Conservation (phyloP, 2,888 invertebrate species). For the Diarsia dahlii region DNA sequence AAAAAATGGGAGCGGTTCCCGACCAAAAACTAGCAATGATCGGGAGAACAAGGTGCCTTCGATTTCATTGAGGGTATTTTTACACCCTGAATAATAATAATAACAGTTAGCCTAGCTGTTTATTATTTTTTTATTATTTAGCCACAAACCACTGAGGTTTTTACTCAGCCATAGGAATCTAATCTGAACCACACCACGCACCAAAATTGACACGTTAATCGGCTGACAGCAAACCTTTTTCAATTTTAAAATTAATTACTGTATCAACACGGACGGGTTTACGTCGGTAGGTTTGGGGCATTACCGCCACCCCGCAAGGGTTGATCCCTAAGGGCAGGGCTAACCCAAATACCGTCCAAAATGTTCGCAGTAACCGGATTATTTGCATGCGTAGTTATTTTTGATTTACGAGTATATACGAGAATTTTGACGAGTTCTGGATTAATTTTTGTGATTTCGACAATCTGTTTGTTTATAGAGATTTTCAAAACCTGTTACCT, state of each 20-base stretch:
- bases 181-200: neutral
- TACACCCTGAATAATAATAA: no score
- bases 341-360: conserved; percentile 40
- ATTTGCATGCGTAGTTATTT: conserved; percentile 53
- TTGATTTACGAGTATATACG: conserved; percentile 6
- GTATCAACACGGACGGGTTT: conserved; percentile 45
- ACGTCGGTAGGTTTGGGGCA: conserved; percentile 30
- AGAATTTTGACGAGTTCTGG: neutral
- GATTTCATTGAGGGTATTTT: no score
- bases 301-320: conserved; percentile 40
- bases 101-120: no score
- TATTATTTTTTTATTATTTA: no score
- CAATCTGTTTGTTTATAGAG: no score
- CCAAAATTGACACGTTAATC: conserved; percentile 41
- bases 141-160: no score
- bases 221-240: conserved; percentile 15
- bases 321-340: conserved; percentile 37
- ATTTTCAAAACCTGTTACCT: no score
- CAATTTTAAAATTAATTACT: conserved; percentile 55
- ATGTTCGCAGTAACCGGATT: conserved; percentile 40
- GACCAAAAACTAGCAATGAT: no score
- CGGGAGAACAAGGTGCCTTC: no score
- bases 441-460: neutral
- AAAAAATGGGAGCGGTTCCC: no score
- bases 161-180: neutral